Percentiles rank a stretch among this genome's conserved stretches.
Evolutionary conservation across 37 sponge, comb jelly and placozoan genomes (phyloP).

Genomic region (Hexactinellida sp.): DNA sequence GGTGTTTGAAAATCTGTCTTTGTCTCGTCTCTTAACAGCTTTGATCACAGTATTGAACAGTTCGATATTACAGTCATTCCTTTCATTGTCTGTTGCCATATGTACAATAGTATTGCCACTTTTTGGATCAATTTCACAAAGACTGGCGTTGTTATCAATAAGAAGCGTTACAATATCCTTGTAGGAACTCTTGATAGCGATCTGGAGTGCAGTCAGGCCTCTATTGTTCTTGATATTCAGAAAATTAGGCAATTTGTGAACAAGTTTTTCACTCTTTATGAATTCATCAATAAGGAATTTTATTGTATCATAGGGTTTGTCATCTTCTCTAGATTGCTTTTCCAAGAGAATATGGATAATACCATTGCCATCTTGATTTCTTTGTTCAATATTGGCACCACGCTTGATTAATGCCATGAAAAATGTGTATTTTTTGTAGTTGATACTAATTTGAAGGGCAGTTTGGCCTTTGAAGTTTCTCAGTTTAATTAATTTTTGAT

Average conservation of each 20-base stretch:
- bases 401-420: conserved; percentile 1
- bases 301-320: not conserved
- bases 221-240: not conserved
- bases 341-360: not conserved
- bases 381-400: not conserved
- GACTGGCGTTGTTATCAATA: not conserved
- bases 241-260: not conserved
- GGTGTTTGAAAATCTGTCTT: not conserved
- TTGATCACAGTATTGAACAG: not conserved
- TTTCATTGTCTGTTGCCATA: not conserved
- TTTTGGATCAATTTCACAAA: not conserved
- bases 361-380: not conserved
- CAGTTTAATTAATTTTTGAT: not conserved
- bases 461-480: not conserved
- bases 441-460: not conserved
- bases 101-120: not conserved
- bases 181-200: not conserved
- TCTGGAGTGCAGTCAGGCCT: not conserved
- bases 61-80: not conserved
- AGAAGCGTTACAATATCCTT: not conserved
- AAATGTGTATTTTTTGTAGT: not conserved
- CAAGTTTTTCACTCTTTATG: not conserved
- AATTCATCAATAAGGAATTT: not conserved
- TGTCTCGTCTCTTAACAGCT: not conserved
- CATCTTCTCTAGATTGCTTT: not conserved